Conservation (phyloP, 2,113 vertebrate genomes). For the Melospiza melodia region DNA sequence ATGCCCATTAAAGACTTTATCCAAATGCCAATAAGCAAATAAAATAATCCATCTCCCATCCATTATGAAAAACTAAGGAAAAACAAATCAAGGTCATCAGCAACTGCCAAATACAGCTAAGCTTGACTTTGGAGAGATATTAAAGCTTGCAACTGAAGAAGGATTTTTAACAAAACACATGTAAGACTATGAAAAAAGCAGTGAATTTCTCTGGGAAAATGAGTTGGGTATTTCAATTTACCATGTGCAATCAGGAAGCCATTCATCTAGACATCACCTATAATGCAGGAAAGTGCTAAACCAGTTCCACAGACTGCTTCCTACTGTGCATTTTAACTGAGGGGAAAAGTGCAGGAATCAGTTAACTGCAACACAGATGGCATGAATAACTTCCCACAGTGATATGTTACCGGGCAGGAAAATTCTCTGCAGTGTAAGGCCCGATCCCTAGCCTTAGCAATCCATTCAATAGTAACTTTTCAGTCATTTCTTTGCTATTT, state of each 20-base stretch:
- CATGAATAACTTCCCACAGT: conserved; percentile 4
- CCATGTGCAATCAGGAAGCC: conserved; percentile 24
- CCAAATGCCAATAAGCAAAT: not conserved
- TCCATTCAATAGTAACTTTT: not conserved
- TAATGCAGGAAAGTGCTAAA: conserved; percentile 30
- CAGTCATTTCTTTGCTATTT: not conserved
- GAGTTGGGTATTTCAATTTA: conserved; percentile 29
- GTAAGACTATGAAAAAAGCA: not conserved
- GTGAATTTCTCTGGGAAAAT: conserved; percentile 1
- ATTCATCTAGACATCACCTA: conserved; percentile 51
- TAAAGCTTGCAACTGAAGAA: not conserved
- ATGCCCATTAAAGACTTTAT: conserved; percentile 19
- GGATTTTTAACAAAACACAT: conserved; percentile 30
- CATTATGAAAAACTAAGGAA: conserved; percentile 7
- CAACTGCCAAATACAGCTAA: not conserved
- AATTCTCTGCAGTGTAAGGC: conserved; percentile 1
- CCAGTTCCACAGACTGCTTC: conserved; percentile 12
- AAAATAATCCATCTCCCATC: not conserved
- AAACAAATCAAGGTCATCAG: not conserved
- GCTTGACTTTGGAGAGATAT: not conserved
- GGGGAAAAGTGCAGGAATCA: not conserved
- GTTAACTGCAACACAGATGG: not conserved
- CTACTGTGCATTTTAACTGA: conserved; percentile 27
- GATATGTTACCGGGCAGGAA: not conserved
- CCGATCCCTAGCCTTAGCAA: not conserved